A percentile compares a stretch with the other conserved stretches of the same genome.
Evolutionary conservation across 2,888 invertebrate genomes (phyloP).

Genomic region (Synanthedon andrenaeformis): DNA sequence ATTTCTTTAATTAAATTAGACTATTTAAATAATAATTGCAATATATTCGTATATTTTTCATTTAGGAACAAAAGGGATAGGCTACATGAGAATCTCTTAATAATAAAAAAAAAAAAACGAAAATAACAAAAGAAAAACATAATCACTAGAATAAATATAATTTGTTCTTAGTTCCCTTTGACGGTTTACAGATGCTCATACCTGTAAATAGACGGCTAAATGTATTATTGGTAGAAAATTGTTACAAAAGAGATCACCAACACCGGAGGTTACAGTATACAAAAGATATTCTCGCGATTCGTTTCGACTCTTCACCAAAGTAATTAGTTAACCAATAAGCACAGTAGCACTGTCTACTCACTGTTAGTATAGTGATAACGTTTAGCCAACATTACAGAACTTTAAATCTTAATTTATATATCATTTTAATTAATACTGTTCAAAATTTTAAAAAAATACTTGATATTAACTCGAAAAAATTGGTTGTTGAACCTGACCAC

Average conservation of each 20-base stretch:
- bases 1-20: constrained; percentile 10
- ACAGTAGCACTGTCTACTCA: background rate
- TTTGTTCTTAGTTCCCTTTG: constrained; percentile 45
- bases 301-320: background rate
- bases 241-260: constrained; percentile 12
- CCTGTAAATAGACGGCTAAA: constrained; percentile 47
- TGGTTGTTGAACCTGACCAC: too few relatives aligned
- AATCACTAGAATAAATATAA: constrained; percentile 26
- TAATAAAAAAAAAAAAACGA: constrained; percentile 24
- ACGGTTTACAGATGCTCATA: constrained; percentile 46
- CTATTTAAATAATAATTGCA: too few relatives aligned
- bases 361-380: background rate
- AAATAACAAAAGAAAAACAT: constrained; percentile 19
- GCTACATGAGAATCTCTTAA: constrained; percentile 36
- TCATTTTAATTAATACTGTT: background rate
- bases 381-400: background rate
- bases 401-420: background rate
- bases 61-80: constrained; percentile 47
- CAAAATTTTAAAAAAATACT: too few relatives aligned
- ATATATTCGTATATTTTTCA: constrained; percentile 13
- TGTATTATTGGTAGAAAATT: constrained; percentile 4
- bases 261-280: constrained; percentile 18
- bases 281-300: constrained; percentile 4
- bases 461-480: too few relatives aligned
- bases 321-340: background rate